These are phyloP conservation scores for Dichetophora obliterata DNA, from an alignment of 2,888 invertebrate species.

Conservation along the genomic window DNA sequence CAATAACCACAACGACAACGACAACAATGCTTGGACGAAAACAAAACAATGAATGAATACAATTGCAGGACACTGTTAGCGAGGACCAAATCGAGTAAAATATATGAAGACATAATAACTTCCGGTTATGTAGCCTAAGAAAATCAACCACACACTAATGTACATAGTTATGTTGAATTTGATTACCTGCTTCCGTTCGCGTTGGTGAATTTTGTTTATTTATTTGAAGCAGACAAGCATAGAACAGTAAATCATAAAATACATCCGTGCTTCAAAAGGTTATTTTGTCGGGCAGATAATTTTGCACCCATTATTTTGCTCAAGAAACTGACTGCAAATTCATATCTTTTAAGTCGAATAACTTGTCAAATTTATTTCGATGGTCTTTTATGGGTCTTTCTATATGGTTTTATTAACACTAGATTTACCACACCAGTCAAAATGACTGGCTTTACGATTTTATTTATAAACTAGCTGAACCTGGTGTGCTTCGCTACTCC, in stretches of 20 bases:
- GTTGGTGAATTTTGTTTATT: constrained; percentile 14
- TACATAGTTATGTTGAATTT: constrained; percentile 45
- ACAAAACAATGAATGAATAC: constrained; percentile 28
- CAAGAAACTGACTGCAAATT: neutral
- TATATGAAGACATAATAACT: constrained; percentile 66
- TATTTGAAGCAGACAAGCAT: neutral
- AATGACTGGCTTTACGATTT: too few species aligned
- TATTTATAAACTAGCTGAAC: too few species aligned
- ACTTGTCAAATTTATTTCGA: neutral
- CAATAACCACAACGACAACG: constrained; percentile 38
- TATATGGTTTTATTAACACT: too few species aligned
- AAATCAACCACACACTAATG: constrained; percentile 40
- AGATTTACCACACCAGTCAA: too few species aligned
- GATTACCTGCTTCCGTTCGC: constrained; percentile 29
- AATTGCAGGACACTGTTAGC: constrained; percentile 27
- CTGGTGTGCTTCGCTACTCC: too few species aligned
- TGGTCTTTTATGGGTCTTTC: too few species aligned
- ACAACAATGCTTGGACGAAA: constrained; percentile 22
- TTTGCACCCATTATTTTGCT: neutral
- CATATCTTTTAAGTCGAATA: neutral
- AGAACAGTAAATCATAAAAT: neutral
- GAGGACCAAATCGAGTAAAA: constrained; percentile 32
- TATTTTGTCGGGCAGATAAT: neutral
- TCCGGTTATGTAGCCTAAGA: constrained; percentile 61
- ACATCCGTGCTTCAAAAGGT: neutral